phyloP scores from a whole-genome alignment of 2,888 invertebrate genomes.

The Pterostichus madidus region DNA sequence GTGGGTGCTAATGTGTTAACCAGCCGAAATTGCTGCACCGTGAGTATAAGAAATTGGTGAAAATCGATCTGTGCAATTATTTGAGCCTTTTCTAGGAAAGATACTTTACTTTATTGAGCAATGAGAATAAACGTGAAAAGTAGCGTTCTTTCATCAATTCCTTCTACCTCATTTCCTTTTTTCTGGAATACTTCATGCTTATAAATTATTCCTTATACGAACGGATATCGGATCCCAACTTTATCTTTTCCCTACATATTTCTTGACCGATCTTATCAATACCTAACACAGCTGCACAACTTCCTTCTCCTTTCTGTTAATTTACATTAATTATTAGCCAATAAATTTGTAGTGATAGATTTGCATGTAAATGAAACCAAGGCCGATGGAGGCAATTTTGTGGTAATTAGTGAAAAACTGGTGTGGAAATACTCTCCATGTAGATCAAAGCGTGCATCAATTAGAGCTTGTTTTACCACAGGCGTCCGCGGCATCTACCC shows the following conservation, averaged over 20 bases:
- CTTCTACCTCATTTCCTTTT: background rate
- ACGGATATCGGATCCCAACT: background rate
- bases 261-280: slow-evolving; percentile 16
- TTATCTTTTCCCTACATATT: slow-evolving; percentile 11
- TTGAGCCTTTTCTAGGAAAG: too few relatives aligned
- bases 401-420: slow-evolving; percentile 61
- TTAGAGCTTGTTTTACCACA: slow-evolving; percentile 55
- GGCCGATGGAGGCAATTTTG: slow-evolving; percentile 22
- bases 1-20: too few relatives aligned
- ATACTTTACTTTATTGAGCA: too few relatives aligned
- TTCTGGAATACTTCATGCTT: slow-evolving; percentile 17
- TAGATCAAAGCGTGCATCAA: slow-evolving; percentile 61
- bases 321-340: slow-evolving; percentile 14
- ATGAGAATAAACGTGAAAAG: background rate
- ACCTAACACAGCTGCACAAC: background rate
- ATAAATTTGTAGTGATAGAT: slow-evolving; percentile 35
- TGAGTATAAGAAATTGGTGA: too few relatives aligned
- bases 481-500: slow-evolving; percentile 44
- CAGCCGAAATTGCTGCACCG: too few relatives aligned
- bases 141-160: slow-evolving; percentile 15
- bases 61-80: too few relatives aligned
- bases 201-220: slow-evolving; percentile 5
- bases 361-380: slow-evolving; percentile 39
- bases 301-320: slow-evolving; percentile 10
- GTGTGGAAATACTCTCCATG: slow-evolving; percentile 10